A percentile compares a stretch with the other conserved stretches of the same genome.
Conservation (phyloP, 1,140 invertebrate species). For the Cotesia typhae region DNA sequence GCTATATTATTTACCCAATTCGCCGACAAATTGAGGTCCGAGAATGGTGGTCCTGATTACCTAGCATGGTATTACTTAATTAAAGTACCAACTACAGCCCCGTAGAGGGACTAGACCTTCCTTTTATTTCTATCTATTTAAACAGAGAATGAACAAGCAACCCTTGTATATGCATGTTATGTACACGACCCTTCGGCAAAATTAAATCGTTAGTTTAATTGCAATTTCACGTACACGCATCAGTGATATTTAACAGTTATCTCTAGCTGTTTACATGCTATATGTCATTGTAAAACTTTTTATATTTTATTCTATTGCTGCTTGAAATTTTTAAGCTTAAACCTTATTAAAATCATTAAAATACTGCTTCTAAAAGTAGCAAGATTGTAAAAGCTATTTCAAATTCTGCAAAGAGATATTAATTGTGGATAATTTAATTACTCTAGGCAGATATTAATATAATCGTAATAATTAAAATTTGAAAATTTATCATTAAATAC, state of each 20-base stretch:
- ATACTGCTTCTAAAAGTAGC: too few relatives aligned
- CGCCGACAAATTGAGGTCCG: slow-evolving; percentile 36
- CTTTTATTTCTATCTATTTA: slow-evolving; percentile 10
- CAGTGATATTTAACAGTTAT: neutral
- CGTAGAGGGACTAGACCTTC: slow-evolving; percentile 31
- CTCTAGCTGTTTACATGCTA: neutral
- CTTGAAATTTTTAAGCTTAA: too few relatives aligned
- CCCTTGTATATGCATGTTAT: neutral
- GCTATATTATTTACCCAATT: slow-evolving; percentile 7
- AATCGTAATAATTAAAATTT: too few relatives aligned
- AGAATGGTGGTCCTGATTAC: slow-evolving; percentile 38
- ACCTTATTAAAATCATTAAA: too few relatives aligned
- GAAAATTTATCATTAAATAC: too few relatives aligned
- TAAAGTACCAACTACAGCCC: slow-evolving; percentile 28
- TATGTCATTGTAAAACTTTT: too few relatives aligned
- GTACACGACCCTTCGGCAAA: slow-evolving; percentile 33
- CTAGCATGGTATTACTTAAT: slow-evolving; percentile 43
- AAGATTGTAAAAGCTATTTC: too few relatives aligned
- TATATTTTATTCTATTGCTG: too few relatives aligned
- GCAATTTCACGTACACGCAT: slow-evolving; percentile 34
- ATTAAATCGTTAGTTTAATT: slow-evolving; percentile 42
- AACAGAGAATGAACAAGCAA: slow-evolving; percentile 13
- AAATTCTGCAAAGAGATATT: too few relatives aligned
- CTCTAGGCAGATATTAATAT: too few relatives aligned
- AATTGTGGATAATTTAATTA: too few relatives aligned